Evolutionary conservation across 1,140 invertebrate species (phyloP).

Genomic region (Carcinoscorpius rotundicauda): DNA sequence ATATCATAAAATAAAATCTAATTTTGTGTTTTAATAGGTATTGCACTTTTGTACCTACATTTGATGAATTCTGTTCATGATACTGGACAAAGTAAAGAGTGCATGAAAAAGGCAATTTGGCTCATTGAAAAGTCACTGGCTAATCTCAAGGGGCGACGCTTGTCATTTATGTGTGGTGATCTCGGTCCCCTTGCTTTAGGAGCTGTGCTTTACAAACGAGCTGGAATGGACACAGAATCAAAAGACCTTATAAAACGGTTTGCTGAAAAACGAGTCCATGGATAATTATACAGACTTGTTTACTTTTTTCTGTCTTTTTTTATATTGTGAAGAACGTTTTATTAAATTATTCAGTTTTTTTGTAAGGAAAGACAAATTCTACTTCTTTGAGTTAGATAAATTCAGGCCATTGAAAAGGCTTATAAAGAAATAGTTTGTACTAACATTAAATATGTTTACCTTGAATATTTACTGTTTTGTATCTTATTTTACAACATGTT

Average conservation of each 20-base stretch:
- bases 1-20: too few species aligned
- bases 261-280: slow-evolving; percentile 1
- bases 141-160: slow-evolving; percentile 35
- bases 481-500: too few species aligned
- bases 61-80: slow-evolving; percentile 29
- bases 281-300: background rate
- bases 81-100: slow-evolving; percentile 20
- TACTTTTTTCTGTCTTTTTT: slow-evolving; percentile 3
- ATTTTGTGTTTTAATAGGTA: slow-evolving; percentile 28
- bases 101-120: slow-evolving; percentile 31
- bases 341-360: too few species aligned
- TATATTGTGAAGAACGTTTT: background rate
- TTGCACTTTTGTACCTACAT: slow-evolving; percentile 41
- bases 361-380: too few species aligned
- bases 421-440: too few species aligned
- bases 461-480: too few species aligned
- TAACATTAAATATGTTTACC: too few species aligned
- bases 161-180: slow-evolving; percentile 64
- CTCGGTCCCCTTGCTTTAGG: slow-evolving; percentile 57
- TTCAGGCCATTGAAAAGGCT: too few species aligned
- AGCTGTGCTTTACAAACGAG: slow-evolving; percentile 46
- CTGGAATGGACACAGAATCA: slow-evolving; percentile 24
- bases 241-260: slow-evolving; percentile 31
- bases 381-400: too few species aligned
- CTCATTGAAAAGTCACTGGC: slow-evolving; percentile 36